Conservation (phyloP, 1,140 invertebrate species). For the Acromyrmex echinatior region DNA sequence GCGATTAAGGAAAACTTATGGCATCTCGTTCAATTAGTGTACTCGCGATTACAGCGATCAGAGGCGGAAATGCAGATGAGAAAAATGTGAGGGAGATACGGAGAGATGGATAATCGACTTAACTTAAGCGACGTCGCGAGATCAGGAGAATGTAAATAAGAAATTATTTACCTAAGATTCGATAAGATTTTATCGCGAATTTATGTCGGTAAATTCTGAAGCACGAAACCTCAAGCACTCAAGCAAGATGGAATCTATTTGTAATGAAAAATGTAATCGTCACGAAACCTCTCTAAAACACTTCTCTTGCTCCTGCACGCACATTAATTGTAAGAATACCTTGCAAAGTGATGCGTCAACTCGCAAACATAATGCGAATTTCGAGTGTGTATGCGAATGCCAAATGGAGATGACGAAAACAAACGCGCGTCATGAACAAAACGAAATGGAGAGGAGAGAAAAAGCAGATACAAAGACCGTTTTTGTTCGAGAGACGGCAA, state of each 20-base stretch:
- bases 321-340: not conserved
- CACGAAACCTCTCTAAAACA: conserved; percentile 9
- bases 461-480: conserved; percentile 19
- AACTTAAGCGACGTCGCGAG: conserved; percentile 15
- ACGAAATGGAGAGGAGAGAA: conserved; percentile 62
- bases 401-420: not conserved
- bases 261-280: conserved; percentile 18
- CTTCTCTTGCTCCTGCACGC: not conserved
- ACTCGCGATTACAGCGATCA: conserved; percentile 20
- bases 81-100: conserved; percentile 16
- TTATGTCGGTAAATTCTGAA: conserved; percentile 19
- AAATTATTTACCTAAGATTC: conserved; percentile 43
- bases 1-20: conserved; percentile 56
- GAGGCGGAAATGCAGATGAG: conserved; percentile 45
- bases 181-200: conserved; percentile 35
- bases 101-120: conserved; percentile 12
- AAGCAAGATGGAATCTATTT: not conserved
- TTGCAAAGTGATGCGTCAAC: not conserved
- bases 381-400: conserved; percentile 12
- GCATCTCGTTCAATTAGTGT: not conserved
- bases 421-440: conserved; percentile 32
- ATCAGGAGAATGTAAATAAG: not conserved
- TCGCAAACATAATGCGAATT: conserved; percentile 4
- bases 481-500: conserved; percentile 66
- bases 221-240: too few species aligned